Base-by-base conservation (phyloP, 2,888 invertebrate genomes). In the Tyria jacobaeae region DNA sequence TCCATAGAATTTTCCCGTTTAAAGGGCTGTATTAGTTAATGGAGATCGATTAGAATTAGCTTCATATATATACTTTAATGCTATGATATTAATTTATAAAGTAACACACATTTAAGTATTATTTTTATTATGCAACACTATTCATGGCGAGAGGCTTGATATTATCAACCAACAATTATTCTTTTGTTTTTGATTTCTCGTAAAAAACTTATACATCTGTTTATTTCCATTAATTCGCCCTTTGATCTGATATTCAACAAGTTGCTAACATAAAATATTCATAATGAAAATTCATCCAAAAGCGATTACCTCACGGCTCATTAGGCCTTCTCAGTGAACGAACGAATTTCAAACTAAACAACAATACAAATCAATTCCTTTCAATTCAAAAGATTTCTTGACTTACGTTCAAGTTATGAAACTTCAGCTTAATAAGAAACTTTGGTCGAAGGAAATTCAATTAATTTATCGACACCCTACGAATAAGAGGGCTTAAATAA, bases 391-490 rank as follows among this genome's bases (percentile, higher is more conserved):
- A 80, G 75, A 78, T 79, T 79, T 62, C 64, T 55, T 71, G 76
- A 78, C 75, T 82, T 75, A 61, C 63, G 69, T 70, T 69, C 65
- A 68, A 72, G 78, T 80, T 80, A 76, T 79, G 75, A 77, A 83
- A 84, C 76, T 82, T 76, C 57, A 70, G 77, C 80, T 75, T 80
- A 75, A 82, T 85, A 83, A 82, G 80, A 80, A 87, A 87, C 78
- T 86, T 83, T 71, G 65, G 67, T 71, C 74, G 71, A 66, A 76
- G 80, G 78, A 76, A 86, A 85, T 88, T 89, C 82, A 84, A 89
- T 89, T 86, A 88, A 88, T 89, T 85, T 84, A 85, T 87, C 84
- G 84, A 80, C 78, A 82, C 78, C 71, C 79, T 77, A 78, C 80
- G 81, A 84, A 83, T 85, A 83, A 86, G 82, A 82, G 79, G 66